Evolutionary conservation across 2,113 vertebrate species (phyloP).

Genomic region (Hippotragus niger): DNA sequence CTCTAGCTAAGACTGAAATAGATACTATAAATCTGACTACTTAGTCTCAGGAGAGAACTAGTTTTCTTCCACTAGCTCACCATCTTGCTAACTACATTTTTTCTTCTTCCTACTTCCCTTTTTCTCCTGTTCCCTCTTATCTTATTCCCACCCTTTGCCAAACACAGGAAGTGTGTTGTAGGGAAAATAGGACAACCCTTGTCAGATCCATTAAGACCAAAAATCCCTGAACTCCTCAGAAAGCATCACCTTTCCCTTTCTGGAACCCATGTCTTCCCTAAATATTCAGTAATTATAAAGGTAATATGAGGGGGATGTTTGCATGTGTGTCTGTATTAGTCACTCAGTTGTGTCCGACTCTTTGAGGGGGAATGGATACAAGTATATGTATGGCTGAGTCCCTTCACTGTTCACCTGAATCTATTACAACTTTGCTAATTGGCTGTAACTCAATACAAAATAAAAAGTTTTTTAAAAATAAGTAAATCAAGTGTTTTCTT

Average conservation of each 20-base stretch:
- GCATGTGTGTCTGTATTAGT: not conserved
- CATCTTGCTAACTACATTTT: not conserved
- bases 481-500: not conserved
- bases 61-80: not conserved
- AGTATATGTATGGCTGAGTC: not conserved
- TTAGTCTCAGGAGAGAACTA: slow-evolving; percentile 5
- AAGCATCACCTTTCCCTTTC: not conserved
- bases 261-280: not conserved
- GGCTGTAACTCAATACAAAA: not conserved
- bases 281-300: not conserved
- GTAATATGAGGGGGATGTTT: not conserved
- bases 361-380: not conserved
- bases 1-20: slow-evolving; percentile 33
- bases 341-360: not conserved
- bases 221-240: slow-evolving; percentile 9
- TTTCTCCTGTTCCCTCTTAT: not conserved
- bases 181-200: not conserved
- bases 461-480: not conserved
- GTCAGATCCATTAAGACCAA: not conserved
- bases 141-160: not conserved
- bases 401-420: not conserved
- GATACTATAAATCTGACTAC: slow-evolving; percentile 19
- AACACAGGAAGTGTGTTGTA: not conserved
- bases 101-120: not conserved
- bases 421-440: not conserved